Evolutionary conservation across 1,140 invertebrate species (phyloP).

Genomic region (Anoplolepis gracilipes): DNA sequence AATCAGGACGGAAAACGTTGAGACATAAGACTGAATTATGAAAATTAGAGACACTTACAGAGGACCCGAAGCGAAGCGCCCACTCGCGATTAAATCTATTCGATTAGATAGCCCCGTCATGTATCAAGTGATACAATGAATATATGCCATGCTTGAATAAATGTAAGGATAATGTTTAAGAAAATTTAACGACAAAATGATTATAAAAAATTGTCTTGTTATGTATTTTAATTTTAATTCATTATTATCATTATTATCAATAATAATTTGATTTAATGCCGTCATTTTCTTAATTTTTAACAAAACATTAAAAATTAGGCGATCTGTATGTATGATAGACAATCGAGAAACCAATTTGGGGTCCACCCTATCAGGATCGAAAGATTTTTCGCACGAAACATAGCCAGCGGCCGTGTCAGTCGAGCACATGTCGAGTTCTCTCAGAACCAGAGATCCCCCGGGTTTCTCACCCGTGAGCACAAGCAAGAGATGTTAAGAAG

Average conservation of each 20-base stretch:
- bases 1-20: constrained; percentile 75
- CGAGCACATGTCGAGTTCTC: constrained; percentile 81
- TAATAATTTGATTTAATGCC: not conserved
- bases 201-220: not conserved
- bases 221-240: not conserved
- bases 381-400: constrained; percentile 70
- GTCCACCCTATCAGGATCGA: not conserved
- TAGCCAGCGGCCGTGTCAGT: constrained; percentile 50
- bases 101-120: not conserved
- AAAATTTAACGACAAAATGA: constrained; percentile 1
- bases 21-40: constrained; percentile 73
- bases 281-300: not conserved
- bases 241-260: not conserved
- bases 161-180: not conserved
- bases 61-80: not conserved
- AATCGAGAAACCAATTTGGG: not conserved
- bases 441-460: constrained; percentile 78
- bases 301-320: not conserved
- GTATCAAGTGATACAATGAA: not conserved
- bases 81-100: not conserved
- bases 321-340: not conserved
- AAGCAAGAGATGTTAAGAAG: constrained; percentile 62
- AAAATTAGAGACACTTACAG: constrained; percentile 41
- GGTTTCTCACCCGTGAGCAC: constrained; percentile 79
- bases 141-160: not conserved